A percentile compares a stretch with the other conserved stretches of the same genome.
These are phyloP conservation scores for Oeneis ivallda DNA, from an alignment of 2,888 invertebrate genomes.

Conservation along the genomic window DNA sequence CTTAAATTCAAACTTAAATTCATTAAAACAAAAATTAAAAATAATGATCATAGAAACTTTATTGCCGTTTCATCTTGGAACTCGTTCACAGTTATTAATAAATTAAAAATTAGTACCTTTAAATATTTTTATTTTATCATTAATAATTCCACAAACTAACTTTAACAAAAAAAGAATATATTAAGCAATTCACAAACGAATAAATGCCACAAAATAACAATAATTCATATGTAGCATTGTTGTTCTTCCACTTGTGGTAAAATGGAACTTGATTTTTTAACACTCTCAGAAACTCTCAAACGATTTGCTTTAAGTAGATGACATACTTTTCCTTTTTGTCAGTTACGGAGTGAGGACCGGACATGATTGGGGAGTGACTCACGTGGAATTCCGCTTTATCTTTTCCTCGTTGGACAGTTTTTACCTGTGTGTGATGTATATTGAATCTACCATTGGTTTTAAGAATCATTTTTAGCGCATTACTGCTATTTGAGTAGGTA, in stretches of 20 bases:
- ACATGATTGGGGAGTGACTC: constrained; percentile 35
- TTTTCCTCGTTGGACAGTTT: constrained; percentile 24
- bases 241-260: not conserved
- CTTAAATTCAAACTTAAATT: constrained; percentile 1
- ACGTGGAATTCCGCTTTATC: constrained; percentile 30
- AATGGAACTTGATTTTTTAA: not conserved
- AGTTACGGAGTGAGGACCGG: constrained; percentile 27
- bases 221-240: not conserved
- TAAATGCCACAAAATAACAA: not conserved
- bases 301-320: constrained; percentile 21
- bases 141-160: too few relatives aligned
- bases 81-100: too few relatives aligned
- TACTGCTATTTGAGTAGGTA: too few relatives aligned
- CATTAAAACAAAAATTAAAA: too few relatives aligned
- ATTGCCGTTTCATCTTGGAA: too few relatives aligned
- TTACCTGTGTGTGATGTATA: not conserved
- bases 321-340: constrained; percentile 30
- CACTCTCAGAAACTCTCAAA: constrained; percentile 8
- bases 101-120: too few relatives aligned
- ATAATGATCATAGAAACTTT: too few relatives aligned
- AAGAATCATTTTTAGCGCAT: too few relatives aligned
- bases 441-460: not conserved
- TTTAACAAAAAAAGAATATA: too few relatives aligned
- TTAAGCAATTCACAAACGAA: too few relatives aligned
- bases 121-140: too few relatives aligned